Evolutionary conservation across 2,888 invertebrate genomes (phyloP), one percentile per base, ranked within the genome.

Genomic region (Meandrusa payeni): DNA sequence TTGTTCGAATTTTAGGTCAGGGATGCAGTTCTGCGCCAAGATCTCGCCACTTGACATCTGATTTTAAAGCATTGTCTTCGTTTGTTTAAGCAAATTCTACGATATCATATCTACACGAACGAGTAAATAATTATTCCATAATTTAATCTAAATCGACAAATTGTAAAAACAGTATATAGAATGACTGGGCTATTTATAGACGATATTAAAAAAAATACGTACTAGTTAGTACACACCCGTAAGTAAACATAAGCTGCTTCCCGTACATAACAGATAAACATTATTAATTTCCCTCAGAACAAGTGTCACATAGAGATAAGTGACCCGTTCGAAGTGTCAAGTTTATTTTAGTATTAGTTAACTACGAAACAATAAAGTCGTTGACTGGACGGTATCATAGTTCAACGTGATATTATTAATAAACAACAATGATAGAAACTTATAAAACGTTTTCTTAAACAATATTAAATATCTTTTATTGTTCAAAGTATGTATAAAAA

Each of bases 331-430:
- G 54, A 17, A 50, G 55, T 54, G 55, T 57, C 50, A 55, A 67
- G 71, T 67, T 76, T 76, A 74, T 69, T 71, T 74, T 79, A 74
- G 72, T 69, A 51, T 51, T 48, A 37, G 48, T 41, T 55, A 52
- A 52, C 54, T 57, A 55, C 61, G 52, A 66, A 68, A 63, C 44
- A 41, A 31, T 64, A 63, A 61, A 67, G 71, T 71, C 70, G 66
- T 73, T 73, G 72, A 69, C 72, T 72, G 65, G 48, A 29, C 53
- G 44, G 46, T 53, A 54, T 54, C 54, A 47, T 47, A 40, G 45
- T 37, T 22, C 33, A 33, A 10, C 27, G 12, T 15, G 15, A 17
- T 33, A 22, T 33, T 32, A 41, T 32, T 17, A 23, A 29, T 38
- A 20, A 15, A 15, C 15, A 32, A 32, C 19, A 19, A n/a, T n/a